Percentiles rank a stretch among this genome's conserved stretches.
These are phyloP conservation scores for Helicorthomorpha holstii DNA, from an alignment of 1,140 invertebrate species.

Conservation along the genomic window DNA sequence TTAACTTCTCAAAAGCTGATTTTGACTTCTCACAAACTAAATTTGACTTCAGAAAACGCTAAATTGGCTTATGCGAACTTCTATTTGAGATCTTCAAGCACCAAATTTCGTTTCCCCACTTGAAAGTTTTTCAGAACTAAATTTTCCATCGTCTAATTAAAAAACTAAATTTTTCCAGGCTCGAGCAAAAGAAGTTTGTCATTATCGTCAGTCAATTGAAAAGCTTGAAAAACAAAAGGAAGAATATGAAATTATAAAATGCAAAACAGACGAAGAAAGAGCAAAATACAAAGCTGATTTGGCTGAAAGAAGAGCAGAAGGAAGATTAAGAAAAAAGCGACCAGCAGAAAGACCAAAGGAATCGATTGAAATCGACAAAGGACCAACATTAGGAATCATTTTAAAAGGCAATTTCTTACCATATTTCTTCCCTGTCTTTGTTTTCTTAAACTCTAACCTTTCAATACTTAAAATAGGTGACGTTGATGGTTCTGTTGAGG, in stretches of 20 bases:
- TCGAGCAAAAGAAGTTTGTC: conserved; percentile 48
- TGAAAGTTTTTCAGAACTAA: no score
- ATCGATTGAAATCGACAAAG: conserved; percentile 27
- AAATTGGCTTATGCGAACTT: no score
- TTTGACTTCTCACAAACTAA: no score
- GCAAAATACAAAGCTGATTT: conserved; percentile 45
- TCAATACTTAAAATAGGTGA: conserved; percentile 35
- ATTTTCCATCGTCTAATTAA: no score
- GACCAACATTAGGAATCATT: conserved; percentile 18
- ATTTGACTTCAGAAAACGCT: no score
- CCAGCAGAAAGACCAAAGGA: conserved; percentile 39
- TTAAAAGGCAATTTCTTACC: no score
- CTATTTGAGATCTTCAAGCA: no score
- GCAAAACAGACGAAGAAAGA: conserved; percentile 47
- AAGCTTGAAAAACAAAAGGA: conserved; percentile 41
- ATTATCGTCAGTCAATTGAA: conserved; percentile 36
- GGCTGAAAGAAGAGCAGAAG: conserved; percentile 38
- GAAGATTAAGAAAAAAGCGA: conserved; percentile 27
- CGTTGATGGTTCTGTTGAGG: conserved; percentile 81
- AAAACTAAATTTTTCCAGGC: conserved; percentile 35
- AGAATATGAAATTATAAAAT: conserved; percentile 40
- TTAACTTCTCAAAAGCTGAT: no score
- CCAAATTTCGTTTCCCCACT: no score
- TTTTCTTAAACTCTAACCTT: no score
- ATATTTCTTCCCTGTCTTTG: no score